These are phyloP conservation scores for Pyralis farinalis DNA, from an alignment of 2,888 invertebrate species.

Conservation along the genomic window DNA sequence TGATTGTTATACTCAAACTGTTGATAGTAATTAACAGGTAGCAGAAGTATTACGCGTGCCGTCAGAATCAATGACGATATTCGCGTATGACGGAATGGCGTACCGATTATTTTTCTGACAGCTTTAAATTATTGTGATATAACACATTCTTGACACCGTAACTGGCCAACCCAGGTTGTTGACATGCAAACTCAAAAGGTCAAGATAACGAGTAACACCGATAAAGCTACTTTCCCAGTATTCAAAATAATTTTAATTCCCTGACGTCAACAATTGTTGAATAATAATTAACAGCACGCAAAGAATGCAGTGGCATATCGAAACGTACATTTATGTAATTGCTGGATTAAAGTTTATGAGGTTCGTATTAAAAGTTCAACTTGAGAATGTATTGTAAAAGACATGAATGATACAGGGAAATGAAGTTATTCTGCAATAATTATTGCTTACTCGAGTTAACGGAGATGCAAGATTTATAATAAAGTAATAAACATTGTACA, in stretches of 20 bases:
- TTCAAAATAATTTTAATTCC: conserved; percentile 37
- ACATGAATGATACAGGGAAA: conserved; percentile 1
- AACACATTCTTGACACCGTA: conserved; percentile 32
- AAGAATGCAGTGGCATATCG: conserved; percentile 31
- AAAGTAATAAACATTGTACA: background rate
- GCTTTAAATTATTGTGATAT: conserved; percentile 29
- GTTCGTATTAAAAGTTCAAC: conserved; percentile 4
- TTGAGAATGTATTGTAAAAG: background rate
- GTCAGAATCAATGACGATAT: conserved; percentile 6
- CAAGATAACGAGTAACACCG: conserved; percentile 41
- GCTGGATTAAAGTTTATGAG: conserved; percentile 9
- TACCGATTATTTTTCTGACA: conserved; percentile 35
- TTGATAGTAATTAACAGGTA: background rate
- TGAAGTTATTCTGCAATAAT: conserved; percentile 6
- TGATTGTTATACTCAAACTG: background rate
- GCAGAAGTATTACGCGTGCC: background rate
- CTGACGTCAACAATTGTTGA: conserved; percentile 41
- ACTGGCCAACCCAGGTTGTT: conserved; percentile 40
- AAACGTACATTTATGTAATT: conserved; percentile 34
- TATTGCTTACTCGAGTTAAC: background rate
- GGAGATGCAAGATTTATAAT: conserved; percentile 6
- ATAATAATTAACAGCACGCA: conserved; percentile 41
- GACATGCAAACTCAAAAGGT: conserved; percentile 55
- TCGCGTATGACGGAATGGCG: conserved; percentile 17
- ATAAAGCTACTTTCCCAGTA: conserved; percentile 44